These are phyloP conservation scores for Amblyornis subalaris DNA, from an alignment of 2,113 vertebrate species.

Conservation along the genomic window DNA sequence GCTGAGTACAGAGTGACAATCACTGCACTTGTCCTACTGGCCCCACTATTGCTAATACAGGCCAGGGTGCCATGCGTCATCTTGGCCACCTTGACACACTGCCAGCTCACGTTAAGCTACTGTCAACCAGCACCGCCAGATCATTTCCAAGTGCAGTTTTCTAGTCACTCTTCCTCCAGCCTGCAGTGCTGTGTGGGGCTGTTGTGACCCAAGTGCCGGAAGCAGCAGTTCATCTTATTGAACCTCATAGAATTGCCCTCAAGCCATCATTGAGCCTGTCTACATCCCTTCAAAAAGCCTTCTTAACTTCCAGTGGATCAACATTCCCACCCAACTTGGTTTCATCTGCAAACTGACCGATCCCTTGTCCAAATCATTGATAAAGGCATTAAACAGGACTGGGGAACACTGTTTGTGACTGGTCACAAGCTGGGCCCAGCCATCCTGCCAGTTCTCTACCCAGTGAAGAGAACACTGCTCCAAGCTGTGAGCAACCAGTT, in stretches of 20 bases:
- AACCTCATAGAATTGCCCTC: neutral
- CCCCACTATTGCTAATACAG: neutral
- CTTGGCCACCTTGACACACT: too few species aligned
- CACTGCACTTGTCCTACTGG: neutral
- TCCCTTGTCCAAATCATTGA: neutral
- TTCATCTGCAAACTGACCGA: neutral
- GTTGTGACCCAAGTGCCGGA: neutral
- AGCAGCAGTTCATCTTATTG: neutral
- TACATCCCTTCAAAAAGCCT: neutral
- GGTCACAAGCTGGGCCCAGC: too few species aligned
- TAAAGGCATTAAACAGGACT: neutral
- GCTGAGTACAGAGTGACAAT: neutral
- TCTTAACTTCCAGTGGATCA: neutral
- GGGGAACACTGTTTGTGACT: neutral
- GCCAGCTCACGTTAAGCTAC: neutral
- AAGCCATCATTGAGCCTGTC: neutral
- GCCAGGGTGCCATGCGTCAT: neutral
- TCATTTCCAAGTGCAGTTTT: neutral
- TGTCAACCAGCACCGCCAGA: neutral
- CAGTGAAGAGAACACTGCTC: neutral
- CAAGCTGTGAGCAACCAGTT: neutral
- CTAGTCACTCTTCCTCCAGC: neutral
- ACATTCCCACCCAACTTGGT: neutral
- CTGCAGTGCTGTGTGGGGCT: neutral
- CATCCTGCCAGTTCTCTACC: neutral